Percentiles rank a stretch among this genome's conserved stretches.
Evolutionary conservation across 2,888 invertebrate genomes (phyloP).

Genomic region (Scaptomyza flava): DNA sequence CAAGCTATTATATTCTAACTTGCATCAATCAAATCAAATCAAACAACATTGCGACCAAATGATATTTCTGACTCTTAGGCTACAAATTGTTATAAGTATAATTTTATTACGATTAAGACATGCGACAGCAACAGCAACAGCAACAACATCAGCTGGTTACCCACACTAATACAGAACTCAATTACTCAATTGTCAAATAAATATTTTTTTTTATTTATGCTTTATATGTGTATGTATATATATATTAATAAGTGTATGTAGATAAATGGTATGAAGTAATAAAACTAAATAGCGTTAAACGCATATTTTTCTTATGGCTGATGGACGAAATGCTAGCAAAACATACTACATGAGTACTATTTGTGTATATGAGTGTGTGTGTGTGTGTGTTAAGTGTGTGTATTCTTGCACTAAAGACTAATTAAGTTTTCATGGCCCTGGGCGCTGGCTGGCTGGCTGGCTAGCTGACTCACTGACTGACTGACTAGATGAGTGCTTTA

Average conservation of each 20-base stretch:
- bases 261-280: constrained; percentile 47
- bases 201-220: too few species aligned
- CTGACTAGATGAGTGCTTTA: constrained; percentile 11
- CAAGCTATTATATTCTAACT: constrained; percentile 48
- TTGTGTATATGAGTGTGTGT: constrained; percentile 14
- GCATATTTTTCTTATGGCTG: constrained; percentile 33
- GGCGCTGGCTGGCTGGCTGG: constrained; percentile 1
- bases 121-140: constrained; percentile 31
- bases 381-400: constrained; percentile 49
- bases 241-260: constrained; percentile 10
- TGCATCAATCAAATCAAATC: constrained; percentile 72
- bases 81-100: constrained; percentile 55
- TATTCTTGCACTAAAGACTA: constrained; percentile 73
- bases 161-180: constrained; percentile 1
- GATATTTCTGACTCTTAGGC: constrained; percentile 6
- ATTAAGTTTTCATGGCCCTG: constrained; percentile 76
- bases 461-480: too few species aligned
- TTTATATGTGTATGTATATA: not conserved
- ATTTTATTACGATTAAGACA: constrained; percentile 42
- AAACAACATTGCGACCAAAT: constrained; percentile 4
- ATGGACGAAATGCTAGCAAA: constrained; percentile 24
- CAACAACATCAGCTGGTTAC: too few species aligned
- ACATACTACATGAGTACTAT: constrained; percentile 12
- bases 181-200: constrained; percentile 10
- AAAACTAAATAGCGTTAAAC: constrained; percentile 50